Evolutionary conservation across 2,113 vertebrate genomes (phyloP).

Genomic region (Eurypyga helias): DNA sequence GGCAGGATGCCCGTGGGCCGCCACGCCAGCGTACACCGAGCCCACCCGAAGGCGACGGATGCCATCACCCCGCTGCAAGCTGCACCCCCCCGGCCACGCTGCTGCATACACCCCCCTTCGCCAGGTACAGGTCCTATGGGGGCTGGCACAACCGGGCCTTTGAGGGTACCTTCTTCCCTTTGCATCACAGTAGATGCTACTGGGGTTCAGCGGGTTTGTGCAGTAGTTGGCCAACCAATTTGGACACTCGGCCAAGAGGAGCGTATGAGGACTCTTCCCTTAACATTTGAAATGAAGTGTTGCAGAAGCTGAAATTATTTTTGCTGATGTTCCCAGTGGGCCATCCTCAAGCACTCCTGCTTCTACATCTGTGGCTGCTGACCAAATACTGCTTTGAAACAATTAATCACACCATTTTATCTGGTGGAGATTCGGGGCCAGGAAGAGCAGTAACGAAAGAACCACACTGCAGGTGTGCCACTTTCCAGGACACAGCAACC

Average conservation of each 20-base stretch:
- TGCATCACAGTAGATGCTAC: rapidly evolving
- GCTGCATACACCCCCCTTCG: rapidly evolving
- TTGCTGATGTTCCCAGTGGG: background rate
- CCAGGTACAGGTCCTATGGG: rapidly evolving
- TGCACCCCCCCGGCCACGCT: too few relatives aligned
- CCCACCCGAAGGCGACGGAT: too few relatives aligned
- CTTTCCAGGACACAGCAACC: background rate
- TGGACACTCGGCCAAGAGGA: rapidly evolving
- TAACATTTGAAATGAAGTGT: background rate
- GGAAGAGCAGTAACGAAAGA: rapidly evolving
- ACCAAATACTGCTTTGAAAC: background rate
- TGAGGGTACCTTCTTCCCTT: background rate
- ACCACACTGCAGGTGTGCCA: rapidly evolving
- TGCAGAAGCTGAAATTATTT: background rate
- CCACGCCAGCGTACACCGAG: rapidly evolving
- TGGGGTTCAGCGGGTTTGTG: background rate
- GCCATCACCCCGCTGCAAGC: too few relatives aligned
- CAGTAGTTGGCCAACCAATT: background rate
- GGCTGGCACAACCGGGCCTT: too few relatives aligned
- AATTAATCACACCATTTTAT: background rate
- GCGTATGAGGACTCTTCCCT: rapidly evolving
- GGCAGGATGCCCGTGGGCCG: background rate
- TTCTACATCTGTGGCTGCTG: background rate
- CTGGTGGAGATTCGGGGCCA: background rate
- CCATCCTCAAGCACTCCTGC: background rate